These are phyloP conservation scores for Pardosa pseudoannulata DNA, from an alignment of 2,888 invertebrate species.

Conservation along the genomic window DNA sequence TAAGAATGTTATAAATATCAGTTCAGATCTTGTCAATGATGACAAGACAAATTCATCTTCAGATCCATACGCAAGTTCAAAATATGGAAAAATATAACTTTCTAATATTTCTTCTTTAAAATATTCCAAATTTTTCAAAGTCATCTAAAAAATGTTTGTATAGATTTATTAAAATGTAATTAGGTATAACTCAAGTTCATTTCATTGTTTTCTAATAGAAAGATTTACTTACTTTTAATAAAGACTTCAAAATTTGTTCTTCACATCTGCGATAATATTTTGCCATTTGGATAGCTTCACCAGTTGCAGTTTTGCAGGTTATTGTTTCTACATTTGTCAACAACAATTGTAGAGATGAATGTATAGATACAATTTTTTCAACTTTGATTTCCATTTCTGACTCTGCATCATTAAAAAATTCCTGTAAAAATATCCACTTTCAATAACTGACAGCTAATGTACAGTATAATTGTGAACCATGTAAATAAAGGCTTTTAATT, in stretches of 20 bases:
- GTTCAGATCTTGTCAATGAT: conserved; percentile 24
- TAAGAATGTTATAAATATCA: conserved; percentile 42
- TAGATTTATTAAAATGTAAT: too few relatives aligned
- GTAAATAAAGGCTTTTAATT: too few relatives aligned
- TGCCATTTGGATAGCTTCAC: conserved; percentile 85
- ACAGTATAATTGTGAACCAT: too few relatives aligned
- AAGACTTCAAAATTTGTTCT: conserved; percentile 84
- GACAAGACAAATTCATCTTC: conserved; percentile 34
- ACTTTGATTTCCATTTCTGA: conserved; percentile 84
- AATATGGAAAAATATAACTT: conserved; percentile 35
- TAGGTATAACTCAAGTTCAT: too few relatives aligned
- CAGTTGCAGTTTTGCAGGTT: conserved; percentile 87
- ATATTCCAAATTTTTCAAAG: conserved; percentile 48
- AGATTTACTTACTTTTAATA: conserved; percentile 80
- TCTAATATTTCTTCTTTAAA: conserved; percentile 49
- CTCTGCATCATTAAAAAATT: conserved; percentile 86
- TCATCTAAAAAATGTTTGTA: conserved; percentile 56
- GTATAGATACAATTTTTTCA: conserved; percentile 84
- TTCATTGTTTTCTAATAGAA: too few relatives aligned
- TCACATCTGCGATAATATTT: conserved; percentile 91
- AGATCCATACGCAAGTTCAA: conserved; percentile 25
- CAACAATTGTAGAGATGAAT: conserved; percentile 88
- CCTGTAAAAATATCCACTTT: too few relatives aligned
- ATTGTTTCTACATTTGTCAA: conserved; percentile 91
- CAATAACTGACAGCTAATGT: too few relatives aligned